Percentiles rank a stretch among this genome's conserved stretches.
Conservation (phyloP, 2,113 vertebrate species). For the Pseudolaguvia tuberculata region DNA sequence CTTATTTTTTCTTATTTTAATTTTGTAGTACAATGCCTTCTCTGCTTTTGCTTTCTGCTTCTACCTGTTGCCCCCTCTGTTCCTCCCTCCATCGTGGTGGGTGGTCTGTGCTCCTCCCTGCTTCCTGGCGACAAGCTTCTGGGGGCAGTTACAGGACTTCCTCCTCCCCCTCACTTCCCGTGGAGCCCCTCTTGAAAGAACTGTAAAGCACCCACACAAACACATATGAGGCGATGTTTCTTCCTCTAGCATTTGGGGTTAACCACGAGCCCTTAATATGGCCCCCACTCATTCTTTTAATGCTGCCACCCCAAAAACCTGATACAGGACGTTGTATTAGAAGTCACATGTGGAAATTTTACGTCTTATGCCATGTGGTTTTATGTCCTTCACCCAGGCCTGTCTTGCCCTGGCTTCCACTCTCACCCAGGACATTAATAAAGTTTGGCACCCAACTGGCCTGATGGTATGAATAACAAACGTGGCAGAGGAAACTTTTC, state of each 20-base stretch:
- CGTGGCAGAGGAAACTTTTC: slow-evolving; percentile 15
- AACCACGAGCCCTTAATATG: slow-evolving; percentile 36
- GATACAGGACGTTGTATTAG: slow-evolving; percentile 33
- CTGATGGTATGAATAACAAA: slow-evolving; percentile 15
- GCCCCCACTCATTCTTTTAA: slow-evolving; percentile 34
- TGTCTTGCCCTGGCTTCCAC: slow-evolving; percentile 6
- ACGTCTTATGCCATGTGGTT: slow-evolving; percentile 8
- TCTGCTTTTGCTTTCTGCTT: slow-evolving; percentile 21
- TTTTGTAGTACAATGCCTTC: background rate
- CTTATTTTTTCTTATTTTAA: background rate
- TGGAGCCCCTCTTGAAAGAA: slow-evolving; percentile 50
- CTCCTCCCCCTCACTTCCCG: slow-evolving; percentile 57
- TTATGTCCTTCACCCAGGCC: slow-evolving; percentile 22
- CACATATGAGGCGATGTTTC: slow-evolving; percentile 47
- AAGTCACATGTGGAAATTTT: slow-evolving; percentile 32
- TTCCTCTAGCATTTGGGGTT: slow-evolving; percentile 50
- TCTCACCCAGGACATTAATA: slow-evolving; percentile 14
- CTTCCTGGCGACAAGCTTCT: slow-evolving; percentile 57
- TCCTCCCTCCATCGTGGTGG: slow-evolving; percentile 59
- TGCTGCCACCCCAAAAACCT: slow-evolving; percentile 48
- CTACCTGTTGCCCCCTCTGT: slow-evolving; percentile 40
- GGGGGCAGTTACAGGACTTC: slow-evolving; percentile 64
- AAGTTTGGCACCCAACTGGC: slow-evolving; percentile 13
- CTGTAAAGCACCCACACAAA: slow-evolving; percentile 56
- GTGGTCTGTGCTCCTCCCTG: slow-evolving; percentile 69